These are phyloP conservation scores for Dione juno DNA, from an alignment of 2,888 invertebrate genomes.

Conservation along the genomic window DNA sequence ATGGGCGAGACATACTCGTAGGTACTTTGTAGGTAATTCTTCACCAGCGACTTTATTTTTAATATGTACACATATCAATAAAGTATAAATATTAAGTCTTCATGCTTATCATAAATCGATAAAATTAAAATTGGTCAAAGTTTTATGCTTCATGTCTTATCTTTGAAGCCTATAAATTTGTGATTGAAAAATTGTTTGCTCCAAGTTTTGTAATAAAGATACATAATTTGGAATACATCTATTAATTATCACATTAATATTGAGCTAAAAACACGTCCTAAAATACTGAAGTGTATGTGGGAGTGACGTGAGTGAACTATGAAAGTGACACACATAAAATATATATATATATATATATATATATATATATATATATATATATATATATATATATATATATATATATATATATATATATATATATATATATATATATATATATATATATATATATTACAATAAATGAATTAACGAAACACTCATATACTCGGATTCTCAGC, in stretches of 20 bases:
- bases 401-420: no score
- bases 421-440: no score
- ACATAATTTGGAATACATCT: slow-evolving; percentile 18
- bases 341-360: no score
- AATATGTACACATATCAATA: not conserved
- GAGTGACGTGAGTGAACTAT: no score
- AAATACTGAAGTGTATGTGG: no score
- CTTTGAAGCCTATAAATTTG: slow-evolving; percentile 31
- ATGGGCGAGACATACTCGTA: not conserved
- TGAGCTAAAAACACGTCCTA: not conserved
- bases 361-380: no score
- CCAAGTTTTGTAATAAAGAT: slow-evolving; percentile 34
- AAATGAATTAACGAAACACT: no score
- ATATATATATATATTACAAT: no score
- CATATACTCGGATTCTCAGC: no score
- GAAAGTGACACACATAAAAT: no score
- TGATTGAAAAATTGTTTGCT: slow-evolving; percentile 36
- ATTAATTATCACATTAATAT: not conserved
- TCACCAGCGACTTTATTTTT: not conserved
- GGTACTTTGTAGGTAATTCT: no score
- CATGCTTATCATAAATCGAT: slow-evolving; percentile 60
- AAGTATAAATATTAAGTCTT: slow-evolving; percentile 53
- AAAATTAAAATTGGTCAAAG: slow-evolving; percentile 48
- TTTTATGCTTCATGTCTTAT: slow-evolving; percentile 42
- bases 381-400: no score